Conservation (phyloP, 64 coral and sea anemone species). For the Montipora sp. region DNA sequence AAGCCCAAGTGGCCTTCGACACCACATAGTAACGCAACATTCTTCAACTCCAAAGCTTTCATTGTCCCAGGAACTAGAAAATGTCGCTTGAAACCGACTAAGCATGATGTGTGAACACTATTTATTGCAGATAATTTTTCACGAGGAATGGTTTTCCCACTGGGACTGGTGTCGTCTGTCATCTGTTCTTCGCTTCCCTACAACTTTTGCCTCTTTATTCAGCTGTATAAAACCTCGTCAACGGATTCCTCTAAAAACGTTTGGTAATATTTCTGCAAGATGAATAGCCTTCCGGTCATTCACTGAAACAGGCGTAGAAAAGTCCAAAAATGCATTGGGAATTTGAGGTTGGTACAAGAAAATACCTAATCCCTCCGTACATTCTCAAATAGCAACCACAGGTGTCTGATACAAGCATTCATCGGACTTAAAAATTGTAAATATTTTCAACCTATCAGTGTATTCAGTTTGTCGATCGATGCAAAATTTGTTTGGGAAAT, state of each 20-base stretch:
- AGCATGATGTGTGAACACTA: background rate
- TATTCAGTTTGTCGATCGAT: too few species aligned
- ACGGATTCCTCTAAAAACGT: background rate
- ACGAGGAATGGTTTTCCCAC: slow-evolving; percentile 19
- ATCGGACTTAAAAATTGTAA: slow-evolving; percentile 17
- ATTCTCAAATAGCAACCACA: background rate
- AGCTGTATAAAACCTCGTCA: background rate
- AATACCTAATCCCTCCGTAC: background rate
- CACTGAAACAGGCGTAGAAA: background rate
- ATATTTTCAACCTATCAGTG: background rate
- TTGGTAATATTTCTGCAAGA: too few species aligned
- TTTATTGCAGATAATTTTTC: background rate
- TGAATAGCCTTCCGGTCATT: too few species aligned
- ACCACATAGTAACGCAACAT: slow-evolving; percentile 94
- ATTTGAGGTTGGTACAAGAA: background rate
- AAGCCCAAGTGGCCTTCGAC: slow-evolving; percentile 93
- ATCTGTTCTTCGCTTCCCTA: background rate
- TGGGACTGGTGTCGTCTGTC: background rate
- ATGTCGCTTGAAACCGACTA: slow-evolving; percentile 56
- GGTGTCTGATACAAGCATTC: background rate
- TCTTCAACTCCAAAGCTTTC: slow-evolving; percentile 67
- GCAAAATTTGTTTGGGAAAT: background rate
- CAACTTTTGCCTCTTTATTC: background rate
- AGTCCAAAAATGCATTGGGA: background rate
- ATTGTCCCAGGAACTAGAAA: slow-evolving; percentile 80